Evolutionary conservation across 2,888 invertebrate species (phyloP), one percentile per base, ranked within the genome.

Genomic region (Syrista parreyssii): DNA sequence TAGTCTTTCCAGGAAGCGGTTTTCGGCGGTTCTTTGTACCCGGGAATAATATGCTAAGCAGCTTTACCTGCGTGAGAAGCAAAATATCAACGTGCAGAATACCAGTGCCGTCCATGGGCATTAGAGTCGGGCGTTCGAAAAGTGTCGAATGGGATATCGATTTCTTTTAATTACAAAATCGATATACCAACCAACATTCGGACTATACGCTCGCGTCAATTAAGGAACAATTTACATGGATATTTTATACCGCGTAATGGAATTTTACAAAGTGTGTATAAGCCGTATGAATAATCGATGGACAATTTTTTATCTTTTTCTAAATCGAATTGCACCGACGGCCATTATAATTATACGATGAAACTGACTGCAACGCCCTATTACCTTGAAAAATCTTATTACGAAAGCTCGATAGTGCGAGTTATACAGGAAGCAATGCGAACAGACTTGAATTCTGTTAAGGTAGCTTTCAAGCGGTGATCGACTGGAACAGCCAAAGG

Each of bases 11-110:
- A 79, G 79, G 82, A 82, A 82, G 68, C 71, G 71, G 71, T 32
- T 31, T 33, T 33, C 71, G 71, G 74, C 75, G 74, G 74, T 75
- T 76, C 79, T 82, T 82, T 81, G 79, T 80, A 76, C 12, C 76
- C 69, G 68, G 69, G 77, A 75, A 55, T 55, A 75, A 73, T 80
- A 81, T 81, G 83, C 79, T 83, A 83, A 83, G 80, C 83, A 77
- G 77, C 76, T 79, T 74, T 80, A 76, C 76, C 77, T 82, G 82
- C 77, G 68, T 36, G 73, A 55, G 55, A 55, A 55, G 55, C 55
- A 55, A 55, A 23, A 55, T 23, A 55, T 55, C 23, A 55, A 15
- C 23, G 15, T 55, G 23, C 23, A 23, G 23, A 23, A 55, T 55
- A 23, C 55, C 55, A 23, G 23, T 55, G 23, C 23, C 55, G 23